These are phyloP conservation scores for Diadema setosum DNA, from an alignment of 35 echinoderm and acorn worm species.

Conservation along the genomic window DNA sequence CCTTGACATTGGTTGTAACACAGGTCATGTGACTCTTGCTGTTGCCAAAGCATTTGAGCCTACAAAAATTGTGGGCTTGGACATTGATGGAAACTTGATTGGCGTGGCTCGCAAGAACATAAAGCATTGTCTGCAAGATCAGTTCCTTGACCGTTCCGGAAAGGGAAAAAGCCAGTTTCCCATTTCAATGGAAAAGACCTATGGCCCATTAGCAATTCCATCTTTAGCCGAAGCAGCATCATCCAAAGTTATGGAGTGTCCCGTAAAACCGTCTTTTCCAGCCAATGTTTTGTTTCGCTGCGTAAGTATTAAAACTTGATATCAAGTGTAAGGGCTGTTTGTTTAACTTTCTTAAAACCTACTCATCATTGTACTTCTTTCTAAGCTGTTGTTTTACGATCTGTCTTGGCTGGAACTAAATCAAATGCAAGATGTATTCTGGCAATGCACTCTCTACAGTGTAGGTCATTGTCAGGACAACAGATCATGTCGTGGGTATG, in stretches of 20 bases:
- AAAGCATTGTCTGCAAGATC: conserved; percentile 68
- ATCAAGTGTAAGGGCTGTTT: no score
- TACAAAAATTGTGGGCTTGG: conserved; percentile 76
- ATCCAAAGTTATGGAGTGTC: background rate
- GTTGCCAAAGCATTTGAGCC: conserved; percentile 78
- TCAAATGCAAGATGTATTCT: no score
- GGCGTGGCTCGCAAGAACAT: conserved; percentile 88
- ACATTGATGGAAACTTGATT: conserved; percentile 91
- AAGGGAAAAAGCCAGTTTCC: conserved; percentile 59
- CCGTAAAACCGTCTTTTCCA: conserved; percentile 40
- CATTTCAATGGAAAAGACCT: conserved; percentile 65
- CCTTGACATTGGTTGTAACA: conserved; percentile 98
- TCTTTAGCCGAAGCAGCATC: background rate
- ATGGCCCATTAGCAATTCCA: conserved; percentile 39
- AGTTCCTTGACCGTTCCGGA: background rate
- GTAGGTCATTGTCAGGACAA: no score
- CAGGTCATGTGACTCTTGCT: conserved; percentile 87
- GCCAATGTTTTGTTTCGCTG: conserved; percentile 91
- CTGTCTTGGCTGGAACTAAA: no score
- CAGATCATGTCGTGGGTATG: no score
- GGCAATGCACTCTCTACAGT: no score
- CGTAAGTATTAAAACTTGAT: conserved; percentile 88
- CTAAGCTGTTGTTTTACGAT: no score
- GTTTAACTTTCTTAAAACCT: no score
- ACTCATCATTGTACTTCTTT: no score